phyloP scores from a whole-genome alignment of 2,888 invertebrate species.

The Callinectes sapidus region DNA sequence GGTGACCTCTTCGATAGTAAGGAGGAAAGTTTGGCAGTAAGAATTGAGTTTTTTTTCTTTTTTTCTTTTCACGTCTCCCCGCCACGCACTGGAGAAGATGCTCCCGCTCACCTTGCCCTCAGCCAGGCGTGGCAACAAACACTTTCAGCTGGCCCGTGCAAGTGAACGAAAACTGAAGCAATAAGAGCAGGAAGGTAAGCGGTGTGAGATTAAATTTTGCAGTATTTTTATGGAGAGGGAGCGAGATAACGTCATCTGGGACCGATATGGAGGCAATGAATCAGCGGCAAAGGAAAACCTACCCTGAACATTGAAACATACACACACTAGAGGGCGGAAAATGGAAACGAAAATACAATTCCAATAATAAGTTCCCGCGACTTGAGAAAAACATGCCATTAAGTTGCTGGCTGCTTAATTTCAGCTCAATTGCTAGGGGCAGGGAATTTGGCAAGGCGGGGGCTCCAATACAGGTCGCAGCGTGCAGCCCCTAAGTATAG shows the following conservation, averaged over 20 bases:
- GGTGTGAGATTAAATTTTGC: background rate
- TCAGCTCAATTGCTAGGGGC: background rate
- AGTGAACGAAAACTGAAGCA: background rate
- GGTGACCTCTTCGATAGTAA: background rate
- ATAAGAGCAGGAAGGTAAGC: background rate
- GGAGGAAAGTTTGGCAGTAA: slow-evolving; percentile 11
- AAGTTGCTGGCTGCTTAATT: background rate
- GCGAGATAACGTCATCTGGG: background rate
- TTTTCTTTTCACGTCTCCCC: background rate
- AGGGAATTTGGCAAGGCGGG: slow-evolving; percentile 1
- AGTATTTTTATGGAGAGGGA: background rate
- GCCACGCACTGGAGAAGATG: background rate
- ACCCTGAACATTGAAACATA: background rate
- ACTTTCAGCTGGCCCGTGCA: background rate
- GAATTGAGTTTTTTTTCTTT: background rate
- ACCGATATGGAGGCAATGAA: background rate
- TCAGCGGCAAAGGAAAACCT: background rate
- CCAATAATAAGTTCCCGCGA: background rate
- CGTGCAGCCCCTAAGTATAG: background rate
- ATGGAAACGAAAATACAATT: background rate
- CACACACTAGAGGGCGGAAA: background rate
- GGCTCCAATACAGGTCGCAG: background rate
- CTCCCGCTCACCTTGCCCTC: background rate
- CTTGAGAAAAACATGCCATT: background rate
- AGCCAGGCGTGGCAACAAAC: background rate